These are phyloP conservation scores for Strix uralensis DNA, from an alignment of 2,113 vertebrate species.

Conservation along the genomic window DNA sequence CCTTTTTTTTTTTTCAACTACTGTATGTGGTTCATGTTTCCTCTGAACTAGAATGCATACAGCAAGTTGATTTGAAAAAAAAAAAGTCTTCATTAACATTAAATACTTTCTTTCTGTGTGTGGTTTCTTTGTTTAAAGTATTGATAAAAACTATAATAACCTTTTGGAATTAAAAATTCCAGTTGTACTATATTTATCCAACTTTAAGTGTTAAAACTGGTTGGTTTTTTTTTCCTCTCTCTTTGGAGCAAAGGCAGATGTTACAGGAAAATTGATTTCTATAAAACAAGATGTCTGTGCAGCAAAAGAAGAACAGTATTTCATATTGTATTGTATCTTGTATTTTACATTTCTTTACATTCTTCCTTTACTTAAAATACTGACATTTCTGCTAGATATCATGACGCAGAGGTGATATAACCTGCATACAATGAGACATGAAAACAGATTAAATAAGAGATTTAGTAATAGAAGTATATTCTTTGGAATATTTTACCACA, in stretches of 20 bases:
- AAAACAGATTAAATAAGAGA: neutral
- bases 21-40: neutral
- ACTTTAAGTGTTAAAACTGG: neutral
- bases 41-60: neutral
- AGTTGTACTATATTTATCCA: neutral
- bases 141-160: neutral
- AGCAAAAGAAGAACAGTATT: neutral
- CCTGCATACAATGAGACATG: neutral
- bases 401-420: neutral
- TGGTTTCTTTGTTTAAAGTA: neutral
- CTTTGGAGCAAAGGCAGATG: neutral
- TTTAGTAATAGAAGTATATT: neutral
- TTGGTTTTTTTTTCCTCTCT: neutral
- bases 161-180: neutral
- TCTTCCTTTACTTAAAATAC: constrained; percentile 2
- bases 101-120: neutral
- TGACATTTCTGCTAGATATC: neutral
- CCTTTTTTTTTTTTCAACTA: neutral
- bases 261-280: neutral
- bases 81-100: neutral
- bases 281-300: neutral
- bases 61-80: neutral
- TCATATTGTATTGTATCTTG: neutral
- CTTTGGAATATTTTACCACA: constrained; percentile 5
- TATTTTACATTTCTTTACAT: neutral